Percentiles rank a stretch among this genome's conserved stretches.
These are phyloP conservation scores for Lacerta bilineata DNA, from an alignment of 2,797 vertebrate species.

Conservation along the genomic window DNA sequence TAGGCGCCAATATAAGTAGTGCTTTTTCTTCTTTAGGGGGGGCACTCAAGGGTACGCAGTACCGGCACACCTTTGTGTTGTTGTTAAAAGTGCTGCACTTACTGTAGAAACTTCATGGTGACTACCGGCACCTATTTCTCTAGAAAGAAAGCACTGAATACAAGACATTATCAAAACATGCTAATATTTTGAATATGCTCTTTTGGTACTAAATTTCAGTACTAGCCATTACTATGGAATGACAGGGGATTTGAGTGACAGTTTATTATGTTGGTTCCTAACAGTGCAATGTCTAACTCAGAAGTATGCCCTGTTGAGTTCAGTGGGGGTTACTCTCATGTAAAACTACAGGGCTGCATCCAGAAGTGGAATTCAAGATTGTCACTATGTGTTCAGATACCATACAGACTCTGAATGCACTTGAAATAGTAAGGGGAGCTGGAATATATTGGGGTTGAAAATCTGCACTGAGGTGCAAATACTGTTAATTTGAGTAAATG, in stretches of 20 bases:
- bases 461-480: conserved; percentile 37
- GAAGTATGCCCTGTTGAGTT: neutral
- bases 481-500: conserved; percentile 27
- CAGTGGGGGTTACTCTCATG: neutral
- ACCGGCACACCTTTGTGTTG: too few species aligned
- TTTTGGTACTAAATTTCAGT: conserved; percentile 53
- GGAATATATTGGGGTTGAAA: conserved; percentile 42
- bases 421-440: conserved; percentile 19
- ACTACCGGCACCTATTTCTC: too few species aligned
- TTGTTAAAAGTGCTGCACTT: too few species aligned
- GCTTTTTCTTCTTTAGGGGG: neutral
- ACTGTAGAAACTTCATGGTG: too few species aligned
- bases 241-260: conserved; percentile 53
- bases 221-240: conserved; percentile 45
- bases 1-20: conserved; percentile 10
- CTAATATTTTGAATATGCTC: conserved; percentile 28
- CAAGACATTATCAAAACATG: conserved; percentile 46
- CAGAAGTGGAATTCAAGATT: conserved; percentile 37
- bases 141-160: too few species aligned
- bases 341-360: neutral
- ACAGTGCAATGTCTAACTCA: neutral
- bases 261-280: conserved; percentile 41
- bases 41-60: too few species aligned
- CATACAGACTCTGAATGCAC: conserved; percentile 23
- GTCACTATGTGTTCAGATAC: conserved; percentile 25